Evolutionary conservation across 2,888 invertebrate genomes (phyloP).

Genomic region (Octonoba sinensis): DNA sequence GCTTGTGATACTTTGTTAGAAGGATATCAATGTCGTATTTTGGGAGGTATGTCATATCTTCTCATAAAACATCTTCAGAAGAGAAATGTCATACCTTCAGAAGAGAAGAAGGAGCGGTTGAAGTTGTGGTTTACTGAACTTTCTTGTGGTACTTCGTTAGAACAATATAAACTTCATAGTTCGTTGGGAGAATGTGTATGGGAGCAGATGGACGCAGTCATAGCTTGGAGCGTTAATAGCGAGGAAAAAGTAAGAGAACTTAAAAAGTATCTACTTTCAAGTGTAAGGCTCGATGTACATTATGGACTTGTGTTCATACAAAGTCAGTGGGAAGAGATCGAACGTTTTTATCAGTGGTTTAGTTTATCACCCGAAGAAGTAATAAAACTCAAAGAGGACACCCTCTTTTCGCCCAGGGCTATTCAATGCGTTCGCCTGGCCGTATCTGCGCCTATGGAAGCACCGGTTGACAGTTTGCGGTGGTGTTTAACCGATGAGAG

Average conservation of each 20-base stretch:
- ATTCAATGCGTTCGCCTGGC: not conserved
- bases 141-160: not conserved
- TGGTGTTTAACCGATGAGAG: slow-evolving; percentile 6
- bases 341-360: slow-evolving; percentile 9
- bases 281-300: not conserved
- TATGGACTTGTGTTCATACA: not conserved
- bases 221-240: not conserved
- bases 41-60: too few relatives aligned
- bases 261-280: not conserved
- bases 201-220: not conserved
- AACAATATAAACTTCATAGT: not conserved
- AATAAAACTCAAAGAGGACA: not conserved
- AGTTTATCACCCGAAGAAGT: not conserved
- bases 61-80: too few relatives aligned
- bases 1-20: not conserved
- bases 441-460: not conserved
- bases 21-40: too few relatives aligned
- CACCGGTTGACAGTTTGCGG: not conserved
- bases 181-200: not conserved
- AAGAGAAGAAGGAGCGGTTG: not conserved
- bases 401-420: not conserved
- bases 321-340: not conserved
- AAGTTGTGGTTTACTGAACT: not conserved
- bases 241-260: not conserved
- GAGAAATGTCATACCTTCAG: too few relatives aligned